A percentile compares a stretch with the other conserved stretches of the same genome.
phyloP scores from a whole-genome alignment of 2,888 invertebrate genomes.

The Limenitis camilla region DNA sequence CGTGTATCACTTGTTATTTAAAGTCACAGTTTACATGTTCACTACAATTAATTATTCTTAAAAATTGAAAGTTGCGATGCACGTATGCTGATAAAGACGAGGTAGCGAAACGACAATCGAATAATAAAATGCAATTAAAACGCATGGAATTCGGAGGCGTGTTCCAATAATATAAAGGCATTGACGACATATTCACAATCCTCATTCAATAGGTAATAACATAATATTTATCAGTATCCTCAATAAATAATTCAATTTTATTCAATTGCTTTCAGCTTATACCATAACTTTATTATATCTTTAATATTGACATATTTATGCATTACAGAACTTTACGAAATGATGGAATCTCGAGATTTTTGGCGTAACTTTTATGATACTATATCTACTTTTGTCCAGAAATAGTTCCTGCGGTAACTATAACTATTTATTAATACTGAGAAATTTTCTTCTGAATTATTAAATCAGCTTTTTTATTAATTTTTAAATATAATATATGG shows the following conservation, averaged over 20 bases:
- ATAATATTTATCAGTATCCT: neutral
- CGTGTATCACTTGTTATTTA: conserved; percentile 5
- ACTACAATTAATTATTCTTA: conserved; percentile 24
- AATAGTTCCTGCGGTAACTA: too few species aligned
- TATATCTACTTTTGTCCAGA: too few species aligned
- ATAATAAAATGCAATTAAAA: conserved; percentile 65
- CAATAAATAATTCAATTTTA: neutral
- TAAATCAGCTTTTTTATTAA: too few species aligned
- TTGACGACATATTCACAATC: neutral
- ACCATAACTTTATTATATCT: too few species aligned
- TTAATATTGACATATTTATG: too few species aligned
- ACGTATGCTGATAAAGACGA: conserved; percentile 50
- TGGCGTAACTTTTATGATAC: too few species aligned
- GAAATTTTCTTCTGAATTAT: too few species aligned
- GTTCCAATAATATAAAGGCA: neutral
- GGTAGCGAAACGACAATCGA: conserved; percentile 58
- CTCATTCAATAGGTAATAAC: neutral
- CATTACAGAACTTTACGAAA: too few species aligned
- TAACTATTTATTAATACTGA: too few species aligned
- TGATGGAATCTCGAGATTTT: too few species aligned
- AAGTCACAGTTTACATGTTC: conserved; percentile 18
- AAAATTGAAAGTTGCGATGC: conserved; percentile 40
- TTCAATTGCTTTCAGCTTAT: too few species aligned
- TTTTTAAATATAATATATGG: too few species aligned
- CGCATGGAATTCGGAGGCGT: conserved; percentile 30